phyloP scores from a whole-genome alignment of 2,888 invertebrate species.

The Polydesmus complanatus region DNA sequence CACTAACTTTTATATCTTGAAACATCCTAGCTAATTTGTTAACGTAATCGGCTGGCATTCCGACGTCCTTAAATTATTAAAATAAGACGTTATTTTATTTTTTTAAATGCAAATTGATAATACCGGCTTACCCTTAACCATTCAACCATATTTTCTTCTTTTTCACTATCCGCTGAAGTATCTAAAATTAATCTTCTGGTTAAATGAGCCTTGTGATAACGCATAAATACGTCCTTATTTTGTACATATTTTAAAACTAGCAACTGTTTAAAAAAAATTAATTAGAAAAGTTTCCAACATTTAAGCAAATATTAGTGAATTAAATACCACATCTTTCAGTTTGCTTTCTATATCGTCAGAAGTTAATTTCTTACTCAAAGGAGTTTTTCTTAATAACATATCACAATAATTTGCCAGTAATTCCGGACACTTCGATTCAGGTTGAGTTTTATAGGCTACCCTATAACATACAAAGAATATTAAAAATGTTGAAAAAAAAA shows the following conservation, averaged over 20 bases:
- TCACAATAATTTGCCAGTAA: conserved; percentile 98
- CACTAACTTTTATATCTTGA: conserved; percentile 88
- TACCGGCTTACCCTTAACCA: conserved; percentile 49
- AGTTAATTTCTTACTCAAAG: conserved; percentile 86
- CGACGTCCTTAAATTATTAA: conserved; percentile 64
- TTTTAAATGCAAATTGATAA: not conserved
- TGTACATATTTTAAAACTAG: conserved; percentile 96
- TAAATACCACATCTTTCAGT: conserved; percentile 68
- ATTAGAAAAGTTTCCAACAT: not conserved
- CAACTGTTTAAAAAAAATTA: conserved; percentile 34
- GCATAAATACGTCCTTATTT: conserved; percentile 99
- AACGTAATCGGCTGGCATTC: conserved; percentile 99
- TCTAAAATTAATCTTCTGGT: conserved; percentile 91
- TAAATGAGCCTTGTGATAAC: conserved; percentile 96
- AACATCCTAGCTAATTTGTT: conserved; percentile 93
- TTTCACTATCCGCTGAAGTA: conserved; percentile 96
- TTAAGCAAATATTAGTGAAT: not conserved
- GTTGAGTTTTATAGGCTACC: conserved; percentile 36
- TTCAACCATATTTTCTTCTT: conserved; percentile 98
- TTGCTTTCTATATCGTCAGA: conserved; percentile 93
- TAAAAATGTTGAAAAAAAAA: conserved; percentile 1
- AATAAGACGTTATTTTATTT: not conserved
- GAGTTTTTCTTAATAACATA: conserved; percentile 91
- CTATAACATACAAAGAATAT: conserved; percentile 11
- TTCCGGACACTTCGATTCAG: conserved; percentile 98